Percentiles rank a stretch among this genome's conserved stretches.
These are phyloP conservation scores for Simalia tracyae DNA, from an alignment of 2,797 vertebrate genomes.

Conservation along the genomic window DNA sequence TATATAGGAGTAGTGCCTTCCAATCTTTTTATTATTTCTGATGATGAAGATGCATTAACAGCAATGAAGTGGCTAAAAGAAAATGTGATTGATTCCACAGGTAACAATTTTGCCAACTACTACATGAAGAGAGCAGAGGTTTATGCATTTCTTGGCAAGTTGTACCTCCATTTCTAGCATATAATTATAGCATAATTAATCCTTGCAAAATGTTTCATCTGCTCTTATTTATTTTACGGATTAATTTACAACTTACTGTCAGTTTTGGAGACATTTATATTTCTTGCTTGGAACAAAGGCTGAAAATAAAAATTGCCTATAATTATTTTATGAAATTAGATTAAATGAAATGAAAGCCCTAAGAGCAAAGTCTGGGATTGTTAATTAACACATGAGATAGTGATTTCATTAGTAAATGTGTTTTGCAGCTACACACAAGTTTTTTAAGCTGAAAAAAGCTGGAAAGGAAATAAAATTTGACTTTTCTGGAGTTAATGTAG, in stretches of 20 bases:
- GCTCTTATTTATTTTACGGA: constrained; percentile 88
- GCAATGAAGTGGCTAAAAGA: constrained; percentile 79
- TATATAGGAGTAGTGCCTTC: constrained; percentile 72
- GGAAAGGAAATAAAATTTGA: constrained; percentile 49
- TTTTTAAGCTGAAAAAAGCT: constrained; percentile 58
- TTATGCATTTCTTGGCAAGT: constrained; percentile 74
- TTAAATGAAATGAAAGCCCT: constrained; percentile 78
- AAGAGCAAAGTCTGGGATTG: constrained; percentile 77
- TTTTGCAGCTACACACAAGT: constrained; percentile 71
- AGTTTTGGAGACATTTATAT: constrained; percentile 81
- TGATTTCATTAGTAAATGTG: constrained; percentile 80
- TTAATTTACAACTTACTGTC: constrained; percentile 94
- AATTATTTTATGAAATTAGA: constrained; percentile 86
- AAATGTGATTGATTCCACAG: constrained; percentile 71
- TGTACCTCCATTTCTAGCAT: constrained; percentile 85
- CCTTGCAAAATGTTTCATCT: constrained; percentile 94
- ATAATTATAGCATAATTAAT: constrained; percentile 94
- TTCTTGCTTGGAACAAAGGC: constrained; percentile 83
- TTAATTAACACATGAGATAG: constrained; percentile 84
- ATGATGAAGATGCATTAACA: constrained; percentile 77
- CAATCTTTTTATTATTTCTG: constrained; percentile 86
- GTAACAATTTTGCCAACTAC: constrained; percentile 71
- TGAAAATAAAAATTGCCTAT: constrained; percentile 92
- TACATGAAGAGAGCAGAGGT: constrained; percentile 63
- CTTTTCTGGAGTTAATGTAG: neutral